phyloP scores from a whole-genome alignment of 1,140 invertebrate genomes.

The Bilobella aurantiaca region DNA sequence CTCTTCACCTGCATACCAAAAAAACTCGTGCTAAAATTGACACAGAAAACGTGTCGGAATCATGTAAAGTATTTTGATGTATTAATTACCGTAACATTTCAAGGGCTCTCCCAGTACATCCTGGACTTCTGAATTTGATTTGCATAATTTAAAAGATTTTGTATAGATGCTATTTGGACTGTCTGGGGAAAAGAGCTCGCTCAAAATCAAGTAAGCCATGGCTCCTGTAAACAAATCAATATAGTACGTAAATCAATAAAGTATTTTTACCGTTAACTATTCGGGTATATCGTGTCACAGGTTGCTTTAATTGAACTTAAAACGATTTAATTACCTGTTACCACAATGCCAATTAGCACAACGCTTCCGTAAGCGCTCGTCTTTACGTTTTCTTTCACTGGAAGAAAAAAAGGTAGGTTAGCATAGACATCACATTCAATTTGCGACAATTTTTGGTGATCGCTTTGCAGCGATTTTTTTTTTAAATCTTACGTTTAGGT shows the following conservation, averaged over 20 bases:
- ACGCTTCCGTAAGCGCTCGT: slow-evolving; percentile 68
- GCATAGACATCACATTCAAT: no score
- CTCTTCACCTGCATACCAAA: slow-evolving; percentile 45
- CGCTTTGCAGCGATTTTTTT: background rate
- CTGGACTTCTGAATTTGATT: slow-evolving; percentile 48
- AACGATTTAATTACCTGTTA: slow-evolving; percentile 44
- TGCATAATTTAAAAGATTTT: slow-evolving; percentile 61
- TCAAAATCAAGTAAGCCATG: slow-evolving; percentile 70
- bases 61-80: no score
- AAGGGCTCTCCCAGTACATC: slow-evolving; percentile 74
- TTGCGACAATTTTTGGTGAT: background rate
- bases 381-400: slow-evolving; percentile 77
- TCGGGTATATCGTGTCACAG: no score
- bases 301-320: background rate
- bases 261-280: background rate
- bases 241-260: background rate
- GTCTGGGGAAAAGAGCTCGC: slow-evolving; percentile 73
- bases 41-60: background rate
- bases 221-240: slow-evolving; percentile 40
- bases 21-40: background rate
- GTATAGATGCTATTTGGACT: slow-evolving; percentile 76
- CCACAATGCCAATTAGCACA: slow-evolving; percentile 63
- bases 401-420: slow-evolving; percentile 18
- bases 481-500: background rate
- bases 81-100: slow-evolving; percentile 61